Evolutionary conservation across 1,140 invertebrate species (phyloP), one percentile per base, ranked within the genome.

Genomic region (Drosophila pseudoobscura): DNA sequence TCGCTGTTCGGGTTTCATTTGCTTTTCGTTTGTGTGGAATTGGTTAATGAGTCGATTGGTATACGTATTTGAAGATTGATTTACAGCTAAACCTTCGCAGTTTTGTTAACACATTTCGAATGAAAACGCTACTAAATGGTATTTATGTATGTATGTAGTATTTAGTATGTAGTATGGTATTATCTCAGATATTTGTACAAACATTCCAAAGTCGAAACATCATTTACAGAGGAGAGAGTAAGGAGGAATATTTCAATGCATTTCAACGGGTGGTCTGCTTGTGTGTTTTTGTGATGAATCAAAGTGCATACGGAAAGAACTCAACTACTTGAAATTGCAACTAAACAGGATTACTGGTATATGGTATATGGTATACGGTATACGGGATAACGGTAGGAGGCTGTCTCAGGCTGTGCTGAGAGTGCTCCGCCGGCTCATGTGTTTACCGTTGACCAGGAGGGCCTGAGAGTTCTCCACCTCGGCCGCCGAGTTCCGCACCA

Each of bases 381-480:
- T 50, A 75, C 61, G 47, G 54, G 50, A 29, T 26, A 54, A 49
- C 53, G 41, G 47, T 59, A 68, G 61, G 54, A 47, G 8, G 47
- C 29, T 39, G 45, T 22, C 22, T 54, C 62, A 39, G 44, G 46
- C 22, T 50, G 15, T 62, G 43, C 49, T 35, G 31, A 35, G 31
- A 35, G 31, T 1, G 3, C 31, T 11, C 9, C 31, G 35, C 5
- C 63, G 47, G 13, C 61, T 70, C 58, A 46, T 39, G 49, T 87
- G 51, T 90, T 95, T 95, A 97, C 96, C 96, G 92, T 97, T 96
- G 91, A 97, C 96, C 92, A 94, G 93, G 75, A 97, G 93, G 77
- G 94, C 94, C 91, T 95, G 95, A 60, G 95, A 95, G 89, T 95
- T 94, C 60, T 94, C 93, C 91, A 95, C 94, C 91, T 95, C 94